Evolutionary conservation across 2,888 invertebrate species (phyloP), one percentile per base, ranked within the genome.

Genomic region (Miltochrista miniata): DNA sequence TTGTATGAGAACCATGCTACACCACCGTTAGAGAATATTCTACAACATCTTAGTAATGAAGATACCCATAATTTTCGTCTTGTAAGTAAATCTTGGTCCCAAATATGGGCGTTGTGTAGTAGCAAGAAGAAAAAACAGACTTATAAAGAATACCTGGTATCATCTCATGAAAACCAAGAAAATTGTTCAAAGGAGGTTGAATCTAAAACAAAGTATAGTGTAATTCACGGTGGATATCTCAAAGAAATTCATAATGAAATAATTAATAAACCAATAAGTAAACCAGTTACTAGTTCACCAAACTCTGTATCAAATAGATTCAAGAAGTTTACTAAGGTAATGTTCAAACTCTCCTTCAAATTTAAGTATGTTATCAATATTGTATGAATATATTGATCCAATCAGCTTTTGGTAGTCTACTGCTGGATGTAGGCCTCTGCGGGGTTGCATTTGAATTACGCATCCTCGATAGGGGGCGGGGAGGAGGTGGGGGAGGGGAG

Each of bases 231-330:
- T 35, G 72, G 75, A 37, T 74, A 77, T 41, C 70, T 89, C 14
- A 83, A 76, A 58, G 89, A 87, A 54, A 85, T 84, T 46, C 81
- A 87, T 43, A 89, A 89, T 77, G 76, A 81, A 15, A 59, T 79
- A 31, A 71, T 69, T 54, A 68, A 69, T 24, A 59, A 67, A 9
- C 59, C 56, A 46, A 51, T 62, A 15, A 70, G 56, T 18, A 75
- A 56, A 41, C 57, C 64, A 49, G 64, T 69, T 2, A 89, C 83
- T 53, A 87, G 90, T 15, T 85, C 86, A 33, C 77, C 75, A 18
- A 84, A 88, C 52, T 90, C 91, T n/a, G 78, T 79, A 55, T 81
- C 86, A n/a, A 86, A 79, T 18, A 79, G 74, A 59, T 91, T 90
- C 53, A 85, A 74, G 62, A 85, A 74, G 56, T 91, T 85, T 63